These are phyloP conservation scores for Hypselothyrea guttata DNA, from an alignment of 2,888 invertebrate species.

Conservation along the genomic window DNA sequence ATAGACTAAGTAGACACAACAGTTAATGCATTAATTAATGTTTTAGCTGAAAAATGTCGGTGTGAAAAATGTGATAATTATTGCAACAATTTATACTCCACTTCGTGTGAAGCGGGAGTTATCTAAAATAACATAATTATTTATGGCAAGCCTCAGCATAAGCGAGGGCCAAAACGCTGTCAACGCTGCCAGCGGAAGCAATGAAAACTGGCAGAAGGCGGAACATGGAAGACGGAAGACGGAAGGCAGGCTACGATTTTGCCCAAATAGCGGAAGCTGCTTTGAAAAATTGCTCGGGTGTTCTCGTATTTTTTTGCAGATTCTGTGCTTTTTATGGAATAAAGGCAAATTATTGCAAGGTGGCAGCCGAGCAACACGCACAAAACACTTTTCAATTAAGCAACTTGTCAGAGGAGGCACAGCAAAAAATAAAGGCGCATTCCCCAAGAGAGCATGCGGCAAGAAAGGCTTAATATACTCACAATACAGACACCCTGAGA, in stretches of 20 bases:
- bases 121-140: conserved; percentile 74
- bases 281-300: conserved; percentile 56
- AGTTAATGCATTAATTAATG: no score
- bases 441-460: conserved; percentile 6
- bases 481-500: conserved; percentile 10
- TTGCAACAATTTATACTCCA: conserved; percentile 56
- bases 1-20: conserved; percentile 33
- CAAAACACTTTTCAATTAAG: conserved; percentile 76
- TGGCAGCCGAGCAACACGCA: conserved; percentile 34
- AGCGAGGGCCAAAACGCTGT: not conserved
- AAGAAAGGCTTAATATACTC: not conserved
- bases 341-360: conserved; percentile 67
- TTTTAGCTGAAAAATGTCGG: conserved; percentile 59
- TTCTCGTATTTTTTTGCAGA: conserved; percentile 24
- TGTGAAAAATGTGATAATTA: conserved; percentile 69
- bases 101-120: conserved; percentile 14
- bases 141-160: conserved; percentile 49
- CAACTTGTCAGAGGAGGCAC: conserved; percentile 64
- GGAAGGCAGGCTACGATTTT: not conserved
- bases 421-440: conserved; percentile 54
- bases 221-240: conserved; percentile 13
- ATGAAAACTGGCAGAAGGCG: conserved; percentile 48
- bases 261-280: conserved; percentile 48
- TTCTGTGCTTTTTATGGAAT: conserved; percentile 53
- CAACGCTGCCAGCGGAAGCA: conserved; percentile 47